Percentiles rank a stretch among this genome's conserved stretches.
These are phyloP conservation scores for Drosophila greeni DNA, from an alignment of 2,888 invertebrate genomes.

Conservation along the genomic window DNA sequence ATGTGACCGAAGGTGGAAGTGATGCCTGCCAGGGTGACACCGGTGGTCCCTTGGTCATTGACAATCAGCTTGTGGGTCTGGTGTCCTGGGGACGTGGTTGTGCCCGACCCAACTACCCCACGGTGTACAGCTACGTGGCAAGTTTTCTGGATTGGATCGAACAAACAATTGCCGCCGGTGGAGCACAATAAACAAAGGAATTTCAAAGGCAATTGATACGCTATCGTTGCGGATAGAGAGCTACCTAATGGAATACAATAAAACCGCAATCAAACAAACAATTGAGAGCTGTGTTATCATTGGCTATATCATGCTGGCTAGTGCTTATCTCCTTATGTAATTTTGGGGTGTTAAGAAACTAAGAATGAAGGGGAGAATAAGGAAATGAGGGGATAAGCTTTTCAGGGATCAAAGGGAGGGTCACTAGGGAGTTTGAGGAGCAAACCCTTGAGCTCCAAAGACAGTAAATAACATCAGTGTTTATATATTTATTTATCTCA, in stretches of 20 bases:
- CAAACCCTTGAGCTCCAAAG: no score
- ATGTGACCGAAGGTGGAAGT: slow-evolving; percentile 65
- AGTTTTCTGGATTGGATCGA: slow-evolving; percentile 71
- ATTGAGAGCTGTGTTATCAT: slow-evolving; percentile 3
- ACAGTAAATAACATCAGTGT: no score
- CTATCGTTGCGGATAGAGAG: slow-evolving; percentile 36
- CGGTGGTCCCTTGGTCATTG: slow-evolving; percentile 75
- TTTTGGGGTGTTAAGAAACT: background rate
- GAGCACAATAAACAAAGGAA: slow-evolving; percentile 39
- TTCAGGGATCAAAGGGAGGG: background rate
- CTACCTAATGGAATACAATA: slow-evolving; percentile 34
- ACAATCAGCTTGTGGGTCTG: slow-evolving; percentile 74
- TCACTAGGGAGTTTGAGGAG: background rate
- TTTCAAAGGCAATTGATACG: slow-evolving; percentile 22
- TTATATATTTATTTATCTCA: no score
- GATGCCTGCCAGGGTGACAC: slow-evolving; percentile 79
- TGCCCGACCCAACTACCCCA: slow-evolving; percentile 78
- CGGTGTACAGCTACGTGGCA: slow-evolving; percentile 79
- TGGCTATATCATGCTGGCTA: background rate
- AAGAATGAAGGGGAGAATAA: background rate
- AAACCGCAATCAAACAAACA: slow-evolving; percentile 36
- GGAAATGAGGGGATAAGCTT: background rate
- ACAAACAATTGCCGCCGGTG: slow-evolving; percentile 53
- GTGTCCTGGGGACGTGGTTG: slow-evolving; percentile 80
- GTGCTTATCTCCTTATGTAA: slow-evolving; percentile 28